Conservation (phyloP, 2,797 vertebrate genomes). For the Tenualosa thibaudeaui region DNA sequence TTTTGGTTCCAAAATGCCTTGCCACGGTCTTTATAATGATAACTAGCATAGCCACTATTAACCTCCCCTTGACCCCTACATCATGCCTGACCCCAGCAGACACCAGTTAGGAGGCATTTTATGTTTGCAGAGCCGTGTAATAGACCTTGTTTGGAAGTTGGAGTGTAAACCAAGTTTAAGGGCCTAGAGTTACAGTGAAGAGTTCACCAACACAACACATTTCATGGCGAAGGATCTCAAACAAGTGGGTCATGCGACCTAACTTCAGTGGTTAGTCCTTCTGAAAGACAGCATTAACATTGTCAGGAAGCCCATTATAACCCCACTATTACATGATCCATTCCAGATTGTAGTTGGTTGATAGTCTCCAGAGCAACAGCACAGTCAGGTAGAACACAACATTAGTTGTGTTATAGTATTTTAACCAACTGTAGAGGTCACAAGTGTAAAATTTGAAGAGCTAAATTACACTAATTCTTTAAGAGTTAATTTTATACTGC, state of each 20-base stretch:
- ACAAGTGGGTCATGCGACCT: not conserved
- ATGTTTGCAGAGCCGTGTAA: constrained; percentile 9
- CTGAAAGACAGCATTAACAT: constrained; percentile 3
- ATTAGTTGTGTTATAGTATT: not conserved
- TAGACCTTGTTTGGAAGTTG: not conserved
- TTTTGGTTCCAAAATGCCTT: not conserved
- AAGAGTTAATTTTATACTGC: not conserved
- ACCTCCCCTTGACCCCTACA: not conserved
- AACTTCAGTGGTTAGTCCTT: constrained; percentile 1
- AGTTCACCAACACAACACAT: constrained; percentile 20
- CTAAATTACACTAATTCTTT: not conserved
- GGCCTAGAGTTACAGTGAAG: constrained; percentile 23
- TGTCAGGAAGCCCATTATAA: not conserved
- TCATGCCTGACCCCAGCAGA: not conserved
- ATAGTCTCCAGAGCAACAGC: not conserved
- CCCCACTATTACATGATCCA: not conserved
- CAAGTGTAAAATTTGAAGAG: too few species aligned
- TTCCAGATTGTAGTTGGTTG: not conserved
- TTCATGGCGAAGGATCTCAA: not conserved
- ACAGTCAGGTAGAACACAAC: not conserved
- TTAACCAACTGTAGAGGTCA: not conserved
- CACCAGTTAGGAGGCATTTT: not conserved
- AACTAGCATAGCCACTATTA: not conserved
- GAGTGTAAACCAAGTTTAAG: not conserved
- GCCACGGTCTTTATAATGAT: not conserved